Evolutionary conservation across 2,888 invertebrate genomes (phyloP).

Genomic region (Zaprionus bogoriensis): DNA sequence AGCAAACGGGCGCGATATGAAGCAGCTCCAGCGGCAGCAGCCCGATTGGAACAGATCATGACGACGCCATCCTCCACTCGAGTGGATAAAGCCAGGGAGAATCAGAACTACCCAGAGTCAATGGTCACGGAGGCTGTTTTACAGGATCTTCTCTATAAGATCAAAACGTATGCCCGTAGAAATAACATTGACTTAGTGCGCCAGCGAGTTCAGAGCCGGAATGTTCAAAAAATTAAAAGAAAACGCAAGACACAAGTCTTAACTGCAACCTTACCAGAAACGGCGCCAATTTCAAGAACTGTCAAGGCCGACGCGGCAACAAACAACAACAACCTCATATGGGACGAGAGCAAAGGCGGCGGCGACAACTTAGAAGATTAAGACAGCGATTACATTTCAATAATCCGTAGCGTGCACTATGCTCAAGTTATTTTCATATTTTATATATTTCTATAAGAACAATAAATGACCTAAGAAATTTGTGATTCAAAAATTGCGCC

Average conservation of each 20-base stretch:
- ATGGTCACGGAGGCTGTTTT: background rate
- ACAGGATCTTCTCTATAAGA: background rate
- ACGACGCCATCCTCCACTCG: slow-evolving; percentile 1
- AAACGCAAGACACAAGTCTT: slow-evolving; percentile 13
- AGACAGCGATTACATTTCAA: background rate
- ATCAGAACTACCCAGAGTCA: background rate
- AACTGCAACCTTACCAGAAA: no score
- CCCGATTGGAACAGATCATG: slow-evolving; percentile 19
- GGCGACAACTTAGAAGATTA: background rate
- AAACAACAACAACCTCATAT: background rate
- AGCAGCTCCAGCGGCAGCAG: slow-evolving; percentile 40
- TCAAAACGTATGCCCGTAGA: background rate
- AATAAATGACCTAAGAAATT: background rate
- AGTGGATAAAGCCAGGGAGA: background rate
- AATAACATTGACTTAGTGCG: background rate
- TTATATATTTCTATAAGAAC: background rate
- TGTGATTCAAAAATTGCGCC: background rate
- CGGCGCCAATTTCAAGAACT: no score
- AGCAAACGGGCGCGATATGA: slow-evolving; percentile 23
- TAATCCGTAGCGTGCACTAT: no score
- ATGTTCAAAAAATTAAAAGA: background rate
- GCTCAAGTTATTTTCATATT: background rate
- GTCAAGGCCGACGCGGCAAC: background rate
- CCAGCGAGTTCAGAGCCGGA: background rate
- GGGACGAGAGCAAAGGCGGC: background rate